Percentiles rank a stretch among this genome's conserved stretches.
Evolutionary conservation across 2,797 vertebrate species (phyloP).

Genomic region (Muscicapa striata): DNA sequence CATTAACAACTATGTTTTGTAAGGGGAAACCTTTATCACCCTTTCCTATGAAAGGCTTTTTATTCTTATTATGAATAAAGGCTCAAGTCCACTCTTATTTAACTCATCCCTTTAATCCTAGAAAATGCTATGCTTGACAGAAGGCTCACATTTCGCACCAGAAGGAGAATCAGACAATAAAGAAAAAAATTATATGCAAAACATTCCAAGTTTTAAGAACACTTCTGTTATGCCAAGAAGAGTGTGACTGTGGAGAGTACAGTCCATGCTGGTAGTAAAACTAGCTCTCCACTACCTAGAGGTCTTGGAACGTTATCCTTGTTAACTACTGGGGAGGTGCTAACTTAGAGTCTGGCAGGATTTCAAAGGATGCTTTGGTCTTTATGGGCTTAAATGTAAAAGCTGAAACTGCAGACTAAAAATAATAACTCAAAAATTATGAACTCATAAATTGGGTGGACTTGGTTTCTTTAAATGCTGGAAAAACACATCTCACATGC

Average conservation of each 20-base stretch:
- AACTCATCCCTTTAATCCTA: neutral
- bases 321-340: constrained; percentile 14
- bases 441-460: neutral
- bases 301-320: constrained; percentile 23
- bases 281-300: neutral
- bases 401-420: neutral
- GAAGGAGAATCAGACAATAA: neutral
- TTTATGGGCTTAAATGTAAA: constrained; percentile 16
- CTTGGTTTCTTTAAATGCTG: neutral
- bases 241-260: neutral
- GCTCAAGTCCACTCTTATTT: neutral
- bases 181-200: neutral
- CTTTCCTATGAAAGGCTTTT: neutral
- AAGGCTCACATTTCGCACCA: neutral
- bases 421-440: neutral
- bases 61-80: neutral
- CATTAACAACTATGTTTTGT: neutral
- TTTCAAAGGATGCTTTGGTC: neutral
- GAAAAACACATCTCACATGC: neutral
- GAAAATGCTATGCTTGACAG: neutral
- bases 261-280: neutral
- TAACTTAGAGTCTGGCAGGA: neutral
- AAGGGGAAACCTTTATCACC: neutral
- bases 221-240: neutral
- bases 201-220: neutral